Evolutionary conservation across 2,797 vertebrate genomes (phyloP).

Genomic region (Pelobates cultripes): DNA sequence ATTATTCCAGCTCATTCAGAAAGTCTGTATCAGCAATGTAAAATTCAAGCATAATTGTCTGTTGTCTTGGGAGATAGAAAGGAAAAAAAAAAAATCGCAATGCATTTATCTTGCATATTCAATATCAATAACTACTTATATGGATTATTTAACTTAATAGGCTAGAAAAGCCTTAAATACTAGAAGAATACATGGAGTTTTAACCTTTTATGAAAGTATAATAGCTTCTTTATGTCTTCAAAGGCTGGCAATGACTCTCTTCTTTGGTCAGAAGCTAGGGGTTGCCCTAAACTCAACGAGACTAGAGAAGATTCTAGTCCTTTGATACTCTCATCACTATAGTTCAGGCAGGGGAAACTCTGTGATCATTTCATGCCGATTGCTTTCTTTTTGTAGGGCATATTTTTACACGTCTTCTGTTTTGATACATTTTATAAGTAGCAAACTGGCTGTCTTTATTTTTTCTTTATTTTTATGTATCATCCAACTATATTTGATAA

Average conservation of each 20-base stretch:
- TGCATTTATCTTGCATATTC: background rate
- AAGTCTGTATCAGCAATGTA: background rate
- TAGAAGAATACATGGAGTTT: constrained; percentile 30
- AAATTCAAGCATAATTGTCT: background rate
- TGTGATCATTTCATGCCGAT: constrained; percentile 49
- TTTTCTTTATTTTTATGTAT: constrained; percentile 59
- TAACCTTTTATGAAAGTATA: constrained; percentile 26
- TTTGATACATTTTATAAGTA: constrained; percentile 55
- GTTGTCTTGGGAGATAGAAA: background rate
- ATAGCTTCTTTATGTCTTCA: constrained; percentile 19
- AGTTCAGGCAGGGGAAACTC: constrained; percentile 48
- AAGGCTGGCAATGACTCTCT: constrained; percentile 35
- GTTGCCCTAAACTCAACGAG: constrained; percentile 36
- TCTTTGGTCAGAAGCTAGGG: constrained; percentile 51
- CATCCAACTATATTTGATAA: constrained; percentile 66
- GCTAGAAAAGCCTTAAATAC: constrained; percentile 23
- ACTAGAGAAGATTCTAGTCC: constrained; percentile 51
- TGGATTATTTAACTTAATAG: constrained; percentile 3
- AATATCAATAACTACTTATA: background rate
- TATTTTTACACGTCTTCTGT: constrained; percentile 29
- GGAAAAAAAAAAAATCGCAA: background rate
- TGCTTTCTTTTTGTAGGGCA: constrained; percentile 48
- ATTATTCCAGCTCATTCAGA: background rate
- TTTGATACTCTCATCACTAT: constrained; percentile 46
- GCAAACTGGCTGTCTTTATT: constrained; percentile 34